Evolutionary conservation across 2,113 vertebrate genomes (phyloP).

Genomic region (Sylvietta virens): DNA sequence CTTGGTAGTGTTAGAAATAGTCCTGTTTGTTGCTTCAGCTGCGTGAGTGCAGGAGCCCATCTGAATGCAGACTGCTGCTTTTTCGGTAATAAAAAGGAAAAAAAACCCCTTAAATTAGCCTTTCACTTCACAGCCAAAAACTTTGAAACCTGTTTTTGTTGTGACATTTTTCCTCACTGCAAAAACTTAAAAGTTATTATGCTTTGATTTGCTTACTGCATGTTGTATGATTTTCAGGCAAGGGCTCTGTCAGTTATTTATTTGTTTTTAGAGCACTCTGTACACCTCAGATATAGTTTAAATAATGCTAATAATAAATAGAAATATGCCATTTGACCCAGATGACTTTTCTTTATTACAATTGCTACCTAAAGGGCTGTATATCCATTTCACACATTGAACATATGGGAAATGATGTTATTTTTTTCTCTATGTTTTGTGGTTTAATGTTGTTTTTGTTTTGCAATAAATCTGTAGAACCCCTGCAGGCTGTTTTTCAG

Average conservation of each 20-base stretch:
- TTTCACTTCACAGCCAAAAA: background rate
- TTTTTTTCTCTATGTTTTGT: conserved; percentile 23
- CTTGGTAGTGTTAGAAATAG: background rate
- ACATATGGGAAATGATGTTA: conserved; percentile 15
- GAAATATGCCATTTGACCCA: conserved; percentile 44
- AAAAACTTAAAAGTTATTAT: background rate
- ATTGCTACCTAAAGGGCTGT: conserved; percentile 36
- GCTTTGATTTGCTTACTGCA: background rate
- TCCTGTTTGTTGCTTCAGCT: background rate
- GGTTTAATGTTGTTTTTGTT: conserved; percentile 34
- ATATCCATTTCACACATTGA: conserved; percentile 4
- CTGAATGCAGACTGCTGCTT: background rate
- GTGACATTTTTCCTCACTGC: background rate
- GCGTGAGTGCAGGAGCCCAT: background rate
- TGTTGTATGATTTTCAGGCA: background rate
- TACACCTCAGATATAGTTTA: conserved; percentile 5
- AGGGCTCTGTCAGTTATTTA: background rate
- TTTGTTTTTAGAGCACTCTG: background rate
- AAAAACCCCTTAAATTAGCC: background rate
- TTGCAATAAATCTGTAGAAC: conserved; percentile 29
- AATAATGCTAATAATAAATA: conserved; percentile 42
- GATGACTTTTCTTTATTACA: conserved; percentile 44
- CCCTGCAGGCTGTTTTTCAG: conserved; percentile 41
- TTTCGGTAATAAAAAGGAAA: background rate
- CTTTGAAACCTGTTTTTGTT: background rate